These are phyloP conservation scores for Ptiloglossa arizonensis DNA, from an alignment of 1,140 invertebrate species.

Conservation along the genomic window DNA sequence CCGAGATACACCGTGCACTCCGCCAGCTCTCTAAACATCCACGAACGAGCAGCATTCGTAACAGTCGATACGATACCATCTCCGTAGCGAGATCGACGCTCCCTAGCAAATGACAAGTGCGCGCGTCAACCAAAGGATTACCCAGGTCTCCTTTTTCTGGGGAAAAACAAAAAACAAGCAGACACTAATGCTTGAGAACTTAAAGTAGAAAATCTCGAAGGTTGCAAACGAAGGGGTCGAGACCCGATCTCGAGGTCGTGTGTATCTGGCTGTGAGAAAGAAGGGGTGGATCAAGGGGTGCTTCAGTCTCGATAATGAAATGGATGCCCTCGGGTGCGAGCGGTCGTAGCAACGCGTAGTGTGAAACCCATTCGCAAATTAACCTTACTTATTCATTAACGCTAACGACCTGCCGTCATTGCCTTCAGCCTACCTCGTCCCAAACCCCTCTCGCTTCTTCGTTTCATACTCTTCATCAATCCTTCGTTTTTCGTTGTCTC, in stretches of 20 bases:
- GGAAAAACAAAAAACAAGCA: slow-evolving; percentile 38
- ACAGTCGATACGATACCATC: slow-evolving; percentile 48
- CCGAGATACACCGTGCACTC: slow-evolving; percentile 23
- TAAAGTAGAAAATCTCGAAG: slow-evolving; percentile 32
- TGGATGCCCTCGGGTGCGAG: slow-evolving; percentile 73
- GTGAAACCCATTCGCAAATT: slow-evolving; percentile 78
- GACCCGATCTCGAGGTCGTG: slow-evolving; percentile 14
- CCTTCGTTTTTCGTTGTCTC: slow-evolving; percentile 6
- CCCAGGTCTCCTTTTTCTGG: not conserved
- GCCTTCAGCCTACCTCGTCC: slow-evolving; percentile 39
- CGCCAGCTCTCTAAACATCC: slow-evolving; percentile 39
- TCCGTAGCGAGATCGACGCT: not conserved
- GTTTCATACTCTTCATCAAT: slow-evolving; percentile 18
- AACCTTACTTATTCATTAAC: slow-evolving; percentile 79
- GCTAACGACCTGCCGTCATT: slow-evolving; percentile 71
- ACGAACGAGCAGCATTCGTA: slow-evolving; percentile 42
- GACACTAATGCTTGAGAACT: slow-evolving; percentile 4
- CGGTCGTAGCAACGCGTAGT: slow-evolving; percentile 57
- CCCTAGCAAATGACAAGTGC: slow-evolving; percentile 24
- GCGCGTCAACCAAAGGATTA: slow-evolving; percentile 32
- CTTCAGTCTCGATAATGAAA: slow-evolving; percentile 77
- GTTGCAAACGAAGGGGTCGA: slow-evolving; percentile 14
- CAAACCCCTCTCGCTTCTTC: not conserved
- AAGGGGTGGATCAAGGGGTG: slow-evolving; percentile 33
- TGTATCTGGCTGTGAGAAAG: slow-evolving; percentile 6